Evolutionary conservation across 2,797 vertebrate species (phyloP).

Genomic region (Coluber constrictor): DNA sequence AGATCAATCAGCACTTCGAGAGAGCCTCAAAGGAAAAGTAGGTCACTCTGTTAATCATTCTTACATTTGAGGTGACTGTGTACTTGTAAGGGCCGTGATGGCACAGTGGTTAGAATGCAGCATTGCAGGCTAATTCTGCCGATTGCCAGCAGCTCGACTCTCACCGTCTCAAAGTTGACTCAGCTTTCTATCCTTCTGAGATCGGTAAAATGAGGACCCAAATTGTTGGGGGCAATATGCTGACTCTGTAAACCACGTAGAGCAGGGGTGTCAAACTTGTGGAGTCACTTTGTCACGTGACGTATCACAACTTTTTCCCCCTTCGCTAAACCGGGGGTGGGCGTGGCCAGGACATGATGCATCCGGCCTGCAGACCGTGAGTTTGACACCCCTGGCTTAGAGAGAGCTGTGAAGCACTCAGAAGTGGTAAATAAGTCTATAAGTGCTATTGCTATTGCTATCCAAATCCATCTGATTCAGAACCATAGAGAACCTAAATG

Average conservation of each 20-base stretch:
- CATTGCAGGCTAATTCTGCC: background rate
- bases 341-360: too few species aligned
- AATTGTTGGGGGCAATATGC: background rate
- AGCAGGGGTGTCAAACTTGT: too few species aligned
- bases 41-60: background rate
- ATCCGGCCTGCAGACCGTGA: too few species aligned
- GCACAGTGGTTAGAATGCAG: background rate
- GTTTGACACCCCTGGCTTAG: background rate
- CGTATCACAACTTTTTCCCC: too few species aligned
- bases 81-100: background rate
- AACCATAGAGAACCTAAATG: background rate
- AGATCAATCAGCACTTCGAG: background rate
- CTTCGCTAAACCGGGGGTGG: too few species aligned
- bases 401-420: background rate
- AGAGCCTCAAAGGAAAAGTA: constrained; percentile 29
- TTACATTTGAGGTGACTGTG: background rate
- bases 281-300: too few species aligned
- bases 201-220: background rate
- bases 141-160: background rate
- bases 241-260: background rate
- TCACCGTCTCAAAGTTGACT: background rate
- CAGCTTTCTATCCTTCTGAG: background rate
- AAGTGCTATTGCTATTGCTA: background rate
- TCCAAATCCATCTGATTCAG: background rate
- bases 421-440: background rate